Conservation (phyloP, 2,113 vertebrate species). For the Collichthys lucidus region DNA sequence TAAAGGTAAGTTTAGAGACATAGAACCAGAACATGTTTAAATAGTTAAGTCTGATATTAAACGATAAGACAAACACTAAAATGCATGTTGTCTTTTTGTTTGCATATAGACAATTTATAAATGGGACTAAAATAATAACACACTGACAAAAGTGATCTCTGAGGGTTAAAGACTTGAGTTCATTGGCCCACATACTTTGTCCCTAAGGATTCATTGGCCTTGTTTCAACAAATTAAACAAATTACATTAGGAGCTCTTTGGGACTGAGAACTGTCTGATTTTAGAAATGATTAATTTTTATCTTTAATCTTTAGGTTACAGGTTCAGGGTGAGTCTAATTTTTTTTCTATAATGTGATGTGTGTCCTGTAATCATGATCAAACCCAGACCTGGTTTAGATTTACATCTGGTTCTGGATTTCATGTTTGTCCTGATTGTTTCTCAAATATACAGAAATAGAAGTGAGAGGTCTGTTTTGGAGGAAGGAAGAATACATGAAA, state of each 20-base stretch:
- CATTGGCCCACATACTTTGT: conserved; percentile 74
- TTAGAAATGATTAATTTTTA: not conserved
- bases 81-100: not conserved
- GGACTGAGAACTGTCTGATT: conserved; percentile 47
- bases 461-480: not conserved
- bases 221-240: conserved; percentile 80
- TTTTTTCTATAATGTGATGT: not conserved
- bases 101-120: conserved; percentile 4
- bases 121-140: conserved; percentile 19
- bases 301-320: not conserved
- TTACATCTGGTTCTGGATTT: too few species aligned
- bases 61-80: not conserved
- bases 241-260: conserved; percentile 61
- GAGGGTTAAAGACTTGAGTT: conserved; percentile 43
- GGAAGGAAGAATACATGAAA: too few species aligned
- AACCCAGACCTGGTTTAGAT: not conserved
- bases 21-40: not conserved
- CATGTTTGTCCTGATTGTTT: not conserved
- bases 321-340: not conserved
- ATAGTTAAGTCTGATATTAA: not conserved
- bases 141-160: conserved; percentile 35
- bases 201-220: conserved; percentile 74
- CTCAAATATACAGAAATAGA: not conserved
- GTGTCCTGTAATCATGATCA: not conserved
- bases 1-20: conserved; percentile 62